These are phyloP conservation scores for Dipodomys ordii DNA, from an alignment of 2,113 vertebrate species.

Conservation along the genomic window DNA sequence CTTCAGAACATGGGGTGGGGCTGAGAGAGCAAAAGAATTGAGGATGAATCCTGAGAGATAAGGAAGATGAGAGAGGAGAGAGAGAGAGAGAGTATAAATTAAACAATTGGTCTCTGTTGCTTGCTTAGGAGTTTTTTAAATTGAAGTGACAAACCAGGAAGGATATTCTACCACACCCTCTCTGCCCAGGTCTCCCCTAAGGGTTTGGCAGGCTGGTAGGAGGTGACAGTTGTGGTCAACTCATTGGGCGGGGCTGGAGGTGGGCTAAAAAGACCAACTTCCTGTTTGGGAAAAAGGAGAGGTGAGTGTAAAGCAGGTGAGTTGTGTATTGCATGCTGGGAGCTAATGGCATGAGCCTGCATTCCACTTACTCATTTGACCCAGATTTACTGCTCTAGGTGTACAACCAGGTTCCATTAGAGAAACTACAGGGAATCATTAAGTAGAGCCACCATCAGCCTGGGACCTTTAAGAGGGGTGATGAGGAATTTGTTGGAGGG, in stretches of 20 bases:
- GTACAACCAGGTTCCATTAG: neutral
- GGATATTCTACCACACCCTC: neutral
- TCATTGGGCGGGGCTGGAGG: neutral
- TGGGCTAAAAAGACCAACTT: neutral
- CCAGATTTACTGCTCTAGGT: neutral
- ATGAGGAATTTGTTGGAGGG: neutral
- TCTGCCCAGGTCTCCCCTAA: neutral
- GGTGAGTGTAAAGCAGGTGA: neutral
- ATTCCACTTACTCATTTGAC: too few relatives aligned
- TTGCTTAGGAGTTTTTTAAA: neutral
- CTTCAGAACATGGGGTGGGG: neutral
- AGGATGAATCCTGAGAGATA: neutral
- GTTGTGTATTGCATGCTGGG: too few relatives aligned
- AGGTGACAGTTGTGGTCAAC: neutral
- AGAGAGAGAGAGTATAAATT: neutral
- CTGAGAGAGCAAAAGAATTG: neutral
- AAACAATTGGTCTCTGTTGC: neutral
- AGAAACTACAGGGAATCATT: neutral
- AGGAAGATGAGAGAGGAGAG: neutral
- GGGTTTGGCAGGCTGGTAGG: neutral
- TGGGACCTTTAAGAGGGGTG: neutral
- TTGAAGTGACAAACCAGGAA: constrained; percentile 33
- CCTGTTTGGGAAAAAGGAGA: neutral
- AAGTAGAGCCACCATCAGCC: neutral
- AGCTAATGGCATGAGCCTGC: neutral